Evolutionary conservation across 2,113 vertebrate species (phyloP), one percentile per base, ranked within the genome.

Genomic region (Anser brachyrhynchus): DNA sequence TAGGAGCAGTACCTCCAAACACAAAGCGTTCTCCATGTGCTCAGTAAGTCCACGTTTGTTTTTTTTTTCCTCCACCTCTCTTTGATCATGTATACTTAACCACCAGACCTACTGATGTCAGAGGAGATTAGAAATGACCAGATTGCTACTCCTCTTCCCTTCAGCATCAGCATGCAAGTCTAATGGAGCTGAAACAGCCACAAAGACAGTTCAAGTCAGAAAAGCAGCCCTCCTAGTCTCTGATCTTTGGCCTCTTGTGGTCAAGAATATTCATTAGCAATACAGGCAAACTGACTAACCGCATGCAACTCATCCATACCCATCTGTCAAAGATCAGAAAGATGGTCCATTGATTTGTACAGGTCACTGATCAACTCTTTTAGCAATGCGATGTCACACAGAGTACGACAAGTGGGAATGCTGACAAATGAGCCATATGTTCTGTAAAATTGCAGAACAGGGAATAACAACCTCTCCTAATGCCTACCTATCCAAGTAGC

Each of bases 321-420:
- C 92, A 78, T 86, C 86, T 93, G 79, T 78, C 87, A 59, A 75
- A 79, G 67, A 91, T 9, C 89, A 84, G 90, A 69, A 88, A 96
- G 90, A 41, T 13, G 90, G 37, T 55, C 57, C 89, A 97, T 97
- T 95, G 96, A 97, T 97, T 97, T 59, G 33, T 44, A 83, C 78
- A 96, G 91, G 78, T 93, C 91, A 95, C 92, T 93, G 89, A 87
- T 79, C 84, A 90, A 84, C 82, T 89, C 91, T 62, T 94, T 95
- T 21, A 93, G 89, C 89, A 92, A 86, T 70, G 74, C 39, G 75
- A 29, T 22, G 59, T 62, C 72, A 93, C 62, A 85, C 49, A 93
- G 90, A 74, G 88, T 57, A 95, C 87, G 69, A 92, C 62, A 95
- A 97, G 93, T 2, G 29, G 77, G 33, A 97, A 70, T 66, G 71